These are phyloP conservation scores for Otocyon megalotis DNA, from an alignment of 2,113 vertebrate genomes.

Conservation along the genomic window DNA sequence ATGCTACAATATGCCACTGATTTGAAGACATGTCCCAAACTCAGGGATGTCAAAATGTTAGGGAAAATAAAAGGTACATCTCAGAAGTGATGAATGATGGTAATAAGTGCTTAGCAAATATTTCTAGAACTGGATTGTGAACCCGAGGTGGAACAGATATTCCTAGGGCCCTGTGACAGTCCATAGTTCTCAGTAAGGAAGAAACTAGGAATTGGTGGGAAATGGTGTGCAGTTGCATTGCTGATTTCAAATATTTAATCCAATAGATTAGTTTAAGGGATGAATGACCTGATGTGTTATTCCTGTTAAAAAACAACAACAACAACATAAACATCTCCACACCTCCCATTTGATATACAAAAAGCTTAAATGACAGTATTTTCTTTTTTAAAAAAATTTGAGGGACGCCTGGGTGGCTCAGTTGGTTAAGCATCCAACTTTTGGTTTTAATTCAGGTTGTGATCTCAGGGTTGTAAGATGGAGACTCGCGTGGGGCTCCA, in stretches of 20 bases:
- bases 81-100: conserved; percentile 29
- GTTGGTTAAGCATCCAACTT: neutral
- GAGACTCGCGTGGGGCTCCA: neutral
- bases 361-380: neutral
- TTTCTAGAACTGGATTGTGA: conserved; percentile 38
- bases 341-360: neutral
- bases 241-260: conserved; percentile 50
- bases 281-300: neutral
- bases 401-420: too few species aligned
- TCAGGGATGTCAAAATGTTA: conserved; percentile 1
- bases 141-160: neutral
- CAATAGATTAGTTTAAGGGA: conserved; percentile 1
- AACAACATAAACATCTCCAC: neutral
- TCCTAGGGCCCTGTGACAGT: neutral
- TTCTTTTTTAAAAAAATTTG: neutral
- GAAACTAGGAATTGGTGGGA: neutral
- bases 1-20: neutral
- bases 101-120: conserved; percentile 34
- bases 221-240: neutral
- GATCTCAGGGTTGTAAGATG: neutral
- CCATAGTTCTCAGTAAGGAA: neutral
- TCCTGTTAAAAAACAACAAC: neutral
- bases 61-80: neutral
- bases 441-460: neutral
- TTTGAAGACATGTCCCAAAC: conserved; percentile 44